These are phyloP conservation scores for Noctua janthe DNA, from an alignment of 2,888 invertebrate species.

Conservation along the genomic window DNA sequence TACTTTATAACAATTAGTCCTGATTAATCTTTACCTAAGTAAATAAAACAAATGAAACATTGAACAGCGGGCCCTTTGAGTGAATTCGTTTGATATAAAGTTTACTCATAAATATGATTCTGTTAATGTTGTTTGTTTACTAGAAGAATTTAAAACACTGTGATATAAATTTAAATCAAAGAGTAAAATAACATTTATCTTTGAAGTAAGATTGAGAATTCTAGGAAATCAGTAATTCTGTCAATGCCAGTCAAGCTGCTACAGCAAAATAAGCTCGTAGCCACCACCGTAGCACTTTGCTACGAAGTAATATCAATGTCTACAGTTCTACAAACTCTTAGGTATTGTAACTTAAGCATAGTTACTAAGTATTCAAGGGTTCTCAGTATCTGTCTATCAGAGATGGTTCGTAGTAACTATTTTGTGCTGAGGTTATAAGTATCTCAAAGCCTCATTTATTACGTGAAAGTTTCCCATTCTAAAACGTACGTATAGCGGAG, in stretches of 20 bases:
- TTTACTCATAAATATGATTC: slow-evolving; percentile 26
- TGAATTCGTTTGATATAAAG: slow-evolving; percentile 38
- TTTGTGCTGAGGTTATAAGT: not conserved
- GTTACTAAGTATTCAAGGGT: slow-evolving; percentile 6
- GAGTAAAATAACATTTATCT: not conserved
- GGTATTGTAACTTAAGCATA: not conserved
- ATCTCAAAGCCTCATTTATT: not conserved
- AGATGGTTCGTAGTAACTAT: not conserved
- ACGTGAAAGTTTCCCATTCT: slow-evolving; percentile 18
- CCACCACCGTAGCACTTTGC: slow-evolving; percentile 21
- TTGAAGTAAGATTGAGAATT: not conserved
- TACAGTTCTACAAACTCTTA: slow-evolving; percentile 8
- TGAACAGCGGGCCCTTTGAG: slow-evolving; percentile 28
- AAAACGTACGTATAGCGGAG: slow-evolving; percentile 16
- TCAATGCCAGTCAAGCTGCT: not conserved
- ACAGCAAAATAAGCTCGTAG: slow-evolving; percentile 11
- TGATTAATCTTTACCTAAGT: slow-evolving; percentile 43
- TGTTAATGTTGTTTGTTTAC: slow-evolving; percentile 10
- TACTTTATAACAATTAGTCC: slow-evolving; percentile 37
- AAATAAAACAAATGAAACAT: slow-evolving; percentile 48
- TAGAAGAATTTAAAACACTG: slow-evolving; percentile 1
- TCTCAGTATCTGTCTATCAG: not conserved
- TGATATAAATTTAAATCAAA: not conserved
- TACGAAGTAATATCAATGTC: slow-evolving; percentile 20
- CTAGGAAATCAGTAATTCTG: slow-evolving; percentile 7